phyloP scores from a whole-genome alignment of 2,797 vertebrate genomes.

The Myripristis murdjan region DNA sequence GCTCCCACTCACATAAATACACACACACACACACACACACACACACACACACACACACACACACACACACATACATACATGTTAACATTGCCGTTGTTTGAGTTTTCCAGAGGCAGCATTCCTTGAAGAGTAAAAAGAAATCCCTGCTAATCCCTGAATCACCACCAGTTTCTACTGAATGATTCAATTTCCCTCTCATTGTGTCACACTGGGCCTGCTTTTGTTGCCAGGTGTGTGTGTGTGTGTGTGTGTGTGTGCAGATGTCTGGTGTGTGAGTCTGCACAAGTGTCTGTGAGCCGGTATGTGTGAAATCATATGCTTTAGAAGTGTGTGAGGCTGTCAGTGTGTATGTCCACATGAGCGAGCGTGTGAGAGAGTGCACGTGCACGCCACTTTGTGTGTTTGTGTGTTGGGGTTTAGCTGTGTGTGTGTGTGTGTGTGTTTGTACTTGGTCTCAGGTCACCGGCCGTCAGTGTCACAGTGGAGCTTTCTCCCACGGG shows the following conservation, averaged over 20 bases:
- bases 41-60: no score
- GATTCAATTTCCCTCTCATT: constrained; percentile 82
- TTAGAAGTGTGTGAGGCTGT: no score
- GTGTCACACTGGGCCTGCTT: constrained; percentile 65
- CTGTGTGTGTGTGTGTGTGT: constrained; percentile 28
- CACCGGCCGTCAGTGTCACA: constrained; percentile 47
- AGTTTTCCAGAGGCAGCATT: constrained; percentile 47
- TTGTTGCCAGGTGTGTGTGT: constrained; percentile 14
- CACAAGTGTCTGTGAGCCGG: constrained; percentile 13
- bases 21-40: no score
- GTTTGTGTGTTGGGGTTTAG: background rate
- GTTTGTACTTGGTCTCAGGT: constrained; percentile 53
- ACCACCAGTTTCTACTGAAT: constrained; percentile 75
- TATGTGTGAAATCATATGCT: no score
- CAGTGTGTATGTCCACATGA: background rate
- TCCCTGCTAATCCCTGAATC: constrained; percentile 77
- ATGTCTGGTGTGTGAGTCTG: constrained; percentile 12
- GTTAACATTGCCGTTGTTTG: constrained; percentile 28
- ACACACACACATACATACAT: background rate
- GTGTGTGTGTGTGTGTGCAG: constrained; percentile 10
- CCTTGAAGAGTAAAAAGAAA: constrained; percentile 69
- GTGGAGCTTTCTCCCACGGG: constrained; percentile 55
- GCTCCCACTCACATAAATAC: no score
- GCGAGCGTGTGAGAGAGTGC: constrained; percentile 8
- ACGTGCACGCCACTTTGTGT: background rate